Evolutionary conservation across 2,113 vertebrate genomes (phyloP), one percentile per base, ranked within the genome.

Genomic region (Stegostoma tigrinum): DNA sequence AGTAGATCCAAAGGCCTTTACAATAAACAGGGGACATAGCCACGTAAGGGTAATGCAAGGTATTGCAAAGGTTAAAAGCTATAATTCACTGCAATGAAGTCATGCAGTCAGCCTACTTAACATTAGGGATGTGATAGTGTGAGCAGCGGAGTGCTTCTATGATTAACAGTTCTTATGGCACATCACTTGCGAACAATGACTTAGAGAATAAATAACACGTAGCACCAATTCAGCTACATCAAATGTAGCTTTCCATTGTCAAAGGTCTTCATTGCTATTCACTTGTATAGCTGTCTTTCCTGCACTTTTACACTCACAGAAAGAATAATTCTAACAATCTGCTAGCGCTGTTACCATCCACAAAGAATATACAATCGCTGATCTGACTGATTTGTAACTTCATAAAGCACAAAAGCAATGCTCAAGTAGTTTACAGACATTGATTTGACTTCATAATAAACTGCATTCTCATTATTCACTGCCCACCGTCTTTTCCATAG

Each of bases 301-400:
- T 38, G 19, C 17, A 1, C 61, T 38, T 8, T 93, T 93, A 64
- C 34, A 38, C 15, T 93, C 64, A n/a, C 6, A 3, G 89, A 93
- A 67, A 93, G 89, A 93, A 93, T 93, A 67, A 91, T 91, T 66
- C 89, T 91, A 91, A 91, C 30, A 34, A 66, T 38, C 89, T 93
- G 61, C n/a, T 61, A 93, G 34, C 38, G 23, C 64, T 64, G 61
- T n/a, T 10, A 61, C 89, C 38, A 91, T 55, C 15, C 17, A 91
- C n/a, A 64, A 93, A n/a, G 89, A 93, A 93, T 66, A 93, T 17
- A 93, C 66, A 93, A n/a, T 64, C n/a, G 66, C 89, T 38, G 61
- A 66, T 10, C 89, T 93, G 67, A 93, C 67, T 93, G 89, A 66
- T 93, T 93, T 61, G 38, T 34, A 64, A 38, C 61, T 66, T 38